Base-by-base conservation (phyloP, 2,797 vertebrate genomes). In the Macropodus opercularis region DNA sequence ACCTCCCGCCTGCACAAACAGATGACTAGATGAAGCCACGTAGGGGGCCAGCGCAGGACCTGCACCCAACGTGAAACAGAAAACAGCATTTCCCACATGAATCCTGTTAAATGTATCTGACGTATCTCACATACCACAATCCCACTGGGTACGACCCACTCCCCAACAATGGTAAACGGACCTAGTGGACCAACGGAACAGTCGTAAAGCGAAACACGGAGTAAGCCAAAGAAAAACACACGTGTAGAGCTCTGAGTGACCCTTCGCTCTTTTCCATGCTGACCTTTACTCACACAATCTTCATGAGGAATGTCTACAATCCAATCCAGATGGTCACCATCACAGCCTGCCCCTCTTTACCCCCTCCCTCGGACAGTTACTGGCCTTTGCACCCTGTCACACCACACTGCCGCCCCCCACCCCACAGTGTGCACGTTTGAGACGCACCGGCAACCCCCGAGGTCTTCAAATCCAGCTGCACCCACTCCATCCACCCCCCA, bases 291-390 rank as follows among this genome's bases (percentile, higher is more conserved):
- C 83, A 72, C 78, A 85, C 67, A 72, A 87, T 89, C 85, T 82
- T 89, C 81, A 71, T 72, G 66, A 90, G 89, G 91, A 93, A 93
- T 93, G 85, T 91, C 81, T 90, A 85, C 89, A 92, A 92, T 91
- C 87, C 85, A 79, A 86, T 90, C 91, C 92, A 92, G 91, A 93
- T 93, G 91, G 90, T 88, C 86, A 76, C 73, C 72, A 72, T 83
- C 79, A 72, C 81, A 67, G 15, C 66, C 61, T 46, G 66, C 53
- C 51, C 31, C 35, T 57, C 55, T 69, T 65, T 58, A 59, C 35
- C 77, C 69, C 72, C 55, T 68, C 72, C 73, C 54, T 59, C 13
- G 10, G 68, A 63, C 71, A 62, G 40, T 55, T 68, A 12, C 60
- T 53, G 47, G 77, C 71, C 74, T 63, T 77, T 75, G 71, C 43